Conservation (phyloP, 2,797 vertebrate species). For the Urocyon cinereoargenteus region DNA sequence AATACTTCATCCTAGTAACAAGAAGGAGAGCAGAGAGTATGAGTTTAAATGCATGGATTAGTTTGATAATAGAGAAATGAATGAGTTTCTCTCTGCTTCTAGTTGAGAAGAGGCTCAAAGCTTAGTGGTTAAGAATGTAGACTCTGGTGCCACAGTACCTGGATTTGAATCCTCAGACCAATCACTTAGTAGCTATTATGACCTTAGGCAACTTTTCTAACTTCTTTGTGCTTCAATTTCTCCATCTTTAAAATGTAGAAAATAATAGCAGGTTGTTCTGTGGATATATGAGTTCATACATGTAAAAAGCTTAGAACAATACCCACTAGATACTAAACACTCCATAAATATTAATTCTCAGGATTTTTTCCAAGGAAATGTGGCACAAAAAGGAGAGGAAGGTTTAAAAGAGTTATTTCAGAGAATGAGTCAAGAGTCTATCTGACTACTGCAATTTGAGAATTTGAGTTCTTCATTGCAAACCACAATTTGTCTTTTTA, state of each 20-base stretch:
- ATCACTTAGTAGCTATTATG: background rate
- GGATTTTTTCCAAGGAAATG: background rate
- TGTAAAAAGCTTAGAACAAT: background rate
- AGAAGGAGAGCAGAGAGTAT: background rate
- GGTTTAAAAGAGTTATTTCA: background rate
- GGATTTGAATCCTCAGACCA: background rate
- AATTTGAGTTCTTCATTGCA: background rate
- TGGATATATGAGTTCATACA: background rate
- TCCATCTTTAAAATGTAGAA: conserved; percentile 17
- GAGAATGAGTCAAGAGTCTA: background rate
- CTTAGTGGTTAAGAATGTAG: conserved; percentile 1
- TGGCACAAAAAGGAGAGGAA: background rate
- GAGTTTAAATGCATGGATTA: background rate
- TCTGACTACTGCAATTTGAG: background rate
- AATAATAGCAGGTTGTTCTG: background rate
- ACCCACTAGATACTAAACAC: background rate
- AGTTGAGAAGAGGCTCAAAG: background rate
- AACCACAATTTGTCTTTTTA: background rate
- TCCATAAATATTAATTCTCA: background rate
- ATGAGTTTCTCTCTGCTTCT: background rate
- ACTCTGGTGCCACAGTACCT: background rate
- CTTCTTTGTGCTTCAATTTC: background rate
- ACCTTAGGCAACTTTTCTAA: background rate
- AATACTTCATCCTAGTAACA: background rate
- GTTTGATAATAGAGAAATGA: background rate